phyloP scores from a whole-genome alignment of 2,888 invertebrate species.

The Meiosimyza platycephala region DNA sequence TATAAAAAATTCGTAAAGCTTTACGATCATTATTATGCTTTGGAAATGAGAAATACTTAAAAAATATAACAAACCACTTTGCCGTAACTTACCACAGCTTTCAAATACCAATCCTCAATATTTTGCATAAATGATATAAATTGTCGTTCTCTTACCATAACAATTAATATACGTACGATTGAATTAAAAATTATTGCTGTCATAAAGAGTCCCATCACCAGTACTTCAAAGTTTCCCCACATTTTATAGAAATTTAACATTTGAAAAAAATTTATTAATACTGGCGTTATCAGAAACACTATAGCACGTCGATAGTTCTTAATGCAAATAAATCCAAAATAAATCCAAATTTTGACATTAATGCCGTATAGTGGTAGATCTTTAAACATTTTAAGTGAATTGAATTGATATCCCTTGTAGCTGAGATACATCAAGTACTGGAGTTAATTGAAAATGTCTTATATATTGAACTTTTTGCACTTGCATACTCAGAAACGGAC shows the following conservation, averaged over 20 bases:
- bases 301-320: slow-evolving; percentile 29
- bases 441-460: background rate
- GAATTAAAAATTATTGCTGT: slow-evolving; percentile 45
- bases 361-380: slow-evolving; percentile 41
- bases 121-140: slow-evolving; percentile 41
- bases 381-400: slow-evolving; percentile 37
- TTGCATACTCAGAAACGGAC: background rate
- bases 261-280: slow-evolving; percentile 37
- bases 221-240: slow-evolving; percentile 36
- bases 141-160: slow-evolving; percentile 41
- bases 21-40: slow-evolving; percentile 32
- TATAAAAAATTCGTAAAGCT: slow-evolving; percentile 31
- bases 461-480: background rate
- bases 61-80: background rate
- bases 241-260: slow-evolving; percentile 34
- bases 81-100: slow-evolving; percentile 40
- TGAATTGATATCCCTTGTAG: too few species aligned
- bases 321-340: slow-evolving; percentile 42
- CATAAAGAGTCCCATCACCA: slow-evolving; percentile 45
- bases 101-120: slow-evolving; percentile 41
- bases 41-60: background rate
- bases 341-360: slow-evolving; percentile 46
- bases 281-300: slow-evolving; percentile 19
- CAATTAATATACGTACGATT: slow-evolving; percentile 40
- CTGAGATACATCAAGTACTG: too few species aligned